Evolutionary conservation across 2,113 vertebrate genomes (phyloP).

Genomic region (Pterocles burchelli): DNA sequence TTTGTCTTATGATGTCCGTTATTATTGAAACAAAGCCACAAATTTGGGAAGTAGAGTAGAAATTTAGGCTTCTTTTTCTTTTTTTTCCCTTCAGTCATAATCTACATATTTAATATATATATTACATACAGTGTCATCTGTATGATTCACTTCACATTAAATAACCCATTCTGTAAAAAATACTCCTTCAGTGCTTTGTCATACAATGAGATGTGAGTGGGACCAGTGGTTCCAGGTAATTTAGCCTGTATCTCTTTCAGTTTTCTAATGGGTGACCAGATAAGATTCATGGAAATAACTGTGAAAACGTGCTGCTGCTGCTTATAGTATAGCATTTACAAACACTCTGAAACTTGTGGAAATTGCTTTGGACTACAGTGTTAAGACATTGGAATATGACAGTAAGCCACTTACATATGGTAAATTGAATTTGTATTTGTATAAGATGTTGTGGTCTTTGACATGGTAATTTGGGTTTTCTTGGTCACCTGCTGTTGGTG

Average conservation of each 20-base stretch:
- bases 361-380: background rate
- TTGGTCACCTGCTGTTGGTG: background rate
- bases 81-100: background rate
- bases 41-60: background rate
- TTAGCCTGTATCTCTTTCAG: background rate
- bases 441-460: background rate
- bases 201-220: background rate
- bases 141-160: background rate
- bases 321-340: background rate
- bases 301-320: background rate
- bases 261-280: background rate
- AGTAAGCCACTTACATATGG: background rate
- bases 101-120: background rate
- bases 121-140: background rate
- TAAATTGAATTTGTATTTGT: background rate
- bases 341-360: background rate
- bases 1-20: background rate
- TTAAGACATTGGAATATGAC: background rate
- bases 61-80: background rate
- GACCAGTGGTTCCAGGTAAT: background rate
- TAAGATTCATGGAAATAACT: background rate
- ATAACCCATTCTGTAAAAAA: background rate
- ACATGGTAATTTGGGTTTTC: background rate
- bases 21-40: background rate
- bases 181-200: background rate